Percentiles rank a stretch among this genome's conserved stretches.
Evolutionary conservation across 2,888 invertebrate genomes (phyloP).

Genomic region (Azorinus chamasolen): DNA sequence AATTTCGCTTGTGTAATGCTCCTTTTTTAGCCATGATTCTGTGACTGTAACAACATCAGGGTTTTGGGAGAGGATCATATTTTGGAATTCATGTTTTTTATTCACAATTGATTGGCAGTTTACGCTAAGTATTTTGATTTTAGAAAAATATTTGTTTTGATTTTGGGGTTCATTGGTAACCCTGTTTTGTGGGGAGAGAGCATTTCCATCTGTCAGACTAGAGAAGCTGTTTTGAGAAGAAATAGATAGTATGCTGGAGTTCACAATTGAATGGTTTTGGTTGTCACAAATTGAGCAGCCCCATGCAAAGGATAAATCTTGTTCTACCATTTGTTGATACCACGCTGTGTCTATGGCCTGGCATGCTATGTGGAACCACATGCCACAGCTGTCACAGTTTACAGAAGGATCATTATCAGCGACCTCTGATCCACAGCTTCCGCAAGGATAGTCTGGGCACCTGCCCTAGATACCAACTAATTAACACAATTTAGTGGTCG

Average conservation of each 20-base stretch:
- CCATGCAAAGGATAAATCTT: slow-evolving; percentile 1
- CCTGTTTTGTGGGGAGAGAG: neutral
- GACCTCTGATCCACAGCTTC: slow-evolving; percentile 5
- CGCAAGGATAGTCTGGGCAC: slow-evolving; percentile 10
- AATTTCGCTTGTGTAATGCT: slow-evolving; percentile 10
- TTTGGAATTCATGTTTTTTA: slow-evolving; percentile 14
- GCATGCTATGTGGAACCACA: slow-evolving; percentile 13
- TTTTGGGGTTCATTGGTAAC: neutral
- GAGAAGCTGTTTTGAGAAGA: slow-evolving; percentile 11
- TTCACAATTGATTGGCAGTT: slow-evolving; percentile 22
- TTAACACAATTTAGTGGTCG: no score
- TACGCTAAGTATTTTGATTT: slow-evolving; percentile 3
- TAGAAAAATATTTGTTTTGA: neutral
- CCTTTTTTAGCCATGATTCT: slow-evolving; percentile 18
- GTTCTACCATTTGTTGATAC: slow-evolving; percentile 12
- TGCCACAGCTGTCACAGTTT: slow-evolving; percentile 4
- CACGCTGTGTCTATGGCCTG: slow-evolving; percentile 4
- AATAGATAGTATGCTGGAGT: slow-evolving; percentile 6
- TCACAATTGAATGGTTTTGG: slow-evolving; percentile 1
- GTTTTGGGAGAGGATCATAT: neutral
- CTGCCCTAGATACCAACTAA: no score
- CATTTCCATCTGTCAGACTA: neutral
- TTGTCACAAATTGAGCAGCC: slow-evolving; percentile 8
- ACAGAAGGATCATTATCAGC: slow-evolving; percentile 1
- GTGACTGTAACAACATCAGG: slow-evolving; percentile 10